Conservation (phyloP, 2,797 vertebrate genomes). For the Presbytis comata region DNA sequence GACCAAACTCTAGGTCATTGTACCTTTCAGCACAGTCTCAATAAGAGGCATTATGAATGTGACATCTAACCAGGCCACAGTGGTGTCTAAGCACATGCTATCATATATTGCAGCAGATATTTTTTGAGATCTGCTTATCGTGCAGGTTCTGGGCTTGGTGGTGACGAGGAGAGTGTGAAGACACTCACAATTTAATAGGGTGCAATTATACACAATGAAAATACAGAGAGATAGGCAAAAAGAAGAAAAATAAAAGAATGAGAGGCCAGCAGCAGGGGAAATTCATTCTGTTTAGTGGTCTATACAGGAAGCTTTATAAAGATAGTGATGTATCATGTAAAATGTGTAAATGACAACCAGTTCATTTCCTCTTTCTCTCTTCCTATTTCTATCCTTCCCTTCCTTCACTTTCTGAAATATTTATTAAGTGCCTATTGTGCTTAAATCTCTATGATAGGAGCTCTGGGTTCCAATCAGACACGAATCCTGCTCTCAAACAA, state of each 20-base stretch:
- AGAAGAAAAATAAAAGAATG: not conserved
- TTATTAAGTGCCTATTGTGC: not conserved
- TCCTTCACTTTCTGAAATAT: slow-evolving; percentile 17
- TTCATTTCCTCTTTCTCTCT: not conserved
- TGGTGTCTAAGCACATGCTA: not conserved
- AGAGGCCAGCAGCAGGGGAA: not conserved
- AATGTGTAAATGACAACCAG: not conserved
- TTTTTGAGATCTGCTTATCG: not conserved
- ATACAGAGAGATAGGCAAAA: not conserved
- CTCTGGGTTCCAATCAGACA: not conserved
- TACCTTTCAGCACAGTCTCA: not conserved
- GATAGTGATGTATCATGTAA: not conserved
- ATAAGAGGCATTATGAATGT: not conserved
- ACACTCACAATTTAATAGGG: not conserved
- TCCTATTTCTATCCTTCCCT: not conserved
- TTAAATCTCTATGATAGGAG: not conserved
- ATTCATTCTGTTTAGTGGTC: not conserved
- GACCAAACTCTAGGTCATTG: not conserved
- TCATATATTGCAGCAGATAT: not conserved
- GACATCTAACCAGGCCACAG: not conserved
- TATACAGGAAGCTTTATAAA: not conserved
- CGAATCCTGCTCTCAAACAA: not conserved
- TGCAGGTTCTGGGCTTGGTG: not conserved
- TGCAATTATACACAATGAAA: not conserved
- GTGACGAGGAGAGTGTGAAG: not conserved